Evolutionary conservation across 2,888 invertebrate species (phyloP), one percentile per base, ranked within the genome.

Genomic region (Alsophila aescularia): DNA sequence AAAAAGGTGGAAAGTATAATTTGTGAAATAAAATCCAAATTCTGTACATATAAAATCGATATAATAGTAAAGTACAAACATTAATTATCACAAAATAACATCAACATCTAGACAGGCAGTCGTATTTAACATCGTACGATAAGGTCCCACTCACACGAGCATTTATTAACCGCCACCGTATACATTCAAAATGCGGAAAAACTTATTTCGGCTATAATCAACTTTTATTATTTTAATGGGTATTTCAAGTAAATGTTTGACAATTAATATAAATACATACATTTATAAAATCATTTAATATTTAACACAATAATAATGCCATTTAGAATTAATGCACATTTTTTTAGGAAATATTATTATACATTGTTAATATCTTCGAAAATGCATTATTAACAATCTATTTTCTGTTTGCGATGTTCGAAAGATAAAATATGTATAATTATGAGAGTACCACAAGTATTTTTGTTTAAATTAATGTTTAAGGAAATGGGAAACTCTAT

Each of bases 51-150:
- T 24, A 57, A 60, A n/a, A 58, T 34, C 36, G 45, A 44, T 65
- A 55, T 65, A 62, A 47, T 66, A 55, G 24, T 48, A 54, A 56
- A 37, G 43, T 52, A 45, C 32, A 52, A 53, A 52, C 43, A 42
- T 53, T 32, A 58, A 56, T 54, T 58, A 64, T 58, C 53, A 60
- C 55, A 58, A 58, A 59, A 58, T 60, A 60, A 56, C 48, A 49
- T 54, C 27, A 67, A 44, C 45, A 37, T 35, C 37, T 62, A 59
- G 60, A 61, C 53, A 63, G 57, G 64, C 66, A 69, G 60, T 68
- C 67, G 58, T 57, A 58, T 52, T 31, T 35, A 1, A 24, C 24
- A 45, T 51, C 18, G 31, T 16, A 49, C 16, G 24, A 47, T 50
- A 52, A 43, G 51, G 36, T 52, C 52, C 31, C 52, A 13, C 24